A percentile compares a stretch with the other conserved stretches of the same genome.
These are phyloP conservation scores for Edolisoma coerulescens DNA, from an alignment of 2,113 vertebrate species.

Conservation along the genomic window DNA sequence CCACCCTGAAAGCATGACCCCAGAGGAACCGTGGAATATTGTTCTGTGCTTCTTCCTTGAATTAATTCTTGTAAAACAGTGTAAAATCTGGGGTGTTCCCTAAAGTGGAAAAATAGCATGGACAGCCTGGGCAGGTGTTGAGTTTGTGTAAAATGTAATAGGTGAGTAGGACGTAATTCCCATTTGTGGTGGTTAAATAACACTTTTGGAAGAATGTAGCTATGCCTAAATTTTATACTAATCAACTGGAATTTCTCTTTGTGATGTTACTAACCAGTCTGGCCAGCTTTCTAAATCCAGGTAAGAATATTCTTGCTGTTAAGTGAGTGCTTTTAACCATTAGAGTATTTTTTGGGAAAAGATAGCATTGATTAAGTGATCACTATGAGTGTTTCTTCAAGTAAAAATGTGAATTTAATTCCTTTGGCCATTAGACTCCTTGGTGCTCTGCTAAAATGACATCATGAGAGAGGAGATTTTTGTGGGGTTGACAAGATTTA, in stretches of 20 bases:
- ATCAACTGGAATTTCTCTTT: not conserved
- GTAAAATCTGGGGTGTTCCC: not conserved
- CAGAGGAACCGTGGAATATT: not conserved
- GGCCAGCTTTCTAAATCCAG: not conserved
- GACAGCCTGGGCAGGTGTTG: not conserved
- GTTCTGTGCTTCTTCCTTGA: not conserved
- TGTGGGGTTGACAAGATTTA: not conserved
- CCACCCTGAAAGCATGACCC: not conserved
- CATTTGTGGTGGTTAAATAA: not conserved
- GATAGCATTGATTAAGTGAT: not conserved
- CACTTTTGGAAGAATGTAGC: not conserved
- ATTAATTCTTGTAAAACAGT: not conserved
- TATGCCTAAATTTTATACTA: not conserved
- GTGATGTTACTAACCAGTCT: not conserved
- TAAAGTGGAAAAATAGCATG: rapidly evolving
- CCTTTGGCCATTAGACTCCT: not conserved
- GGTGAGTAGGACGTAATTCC: not conserved
- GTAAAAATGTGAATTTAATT: not conserved
- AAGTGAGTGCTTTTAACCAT: not conserved
- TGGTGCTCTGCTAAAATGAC: not conserved
- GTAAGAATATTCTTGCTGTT: not conserved
- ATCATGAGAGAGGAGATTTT: not conserved
- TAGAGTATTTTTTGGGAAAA: not conserved
- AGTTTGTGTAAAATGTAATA: not conserved
- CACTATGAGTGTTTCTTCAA: not conserved